Evolutionary conservation across 2,113 vertebrate species (phyloP), one percentile per base, ranked within the genome.

Genomic region (Alces alces): DNA sequence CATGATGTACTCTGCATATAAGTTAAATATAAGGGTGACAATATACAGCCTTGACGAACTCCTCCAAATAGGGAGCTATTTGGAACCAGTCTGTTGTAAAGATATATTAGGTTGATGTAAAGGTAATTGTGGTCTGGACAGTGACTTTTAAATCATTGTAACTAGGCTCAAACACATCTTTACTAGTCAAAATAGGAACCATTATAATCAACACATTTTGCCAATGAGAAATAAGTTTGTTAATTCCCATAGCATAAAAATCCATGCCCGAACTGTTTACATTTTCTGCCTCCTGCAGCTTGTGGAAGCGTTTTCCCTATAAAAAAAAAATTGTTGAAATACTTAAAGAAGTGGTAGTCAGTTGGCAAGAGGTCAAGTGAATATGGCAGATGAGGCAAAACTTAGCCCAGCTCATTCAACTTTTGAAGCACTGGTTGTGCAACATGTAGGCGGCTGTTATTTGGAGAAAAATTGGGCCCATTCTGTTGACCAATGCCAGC

Each of bases 221-320:
- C 66, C n/a, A 23, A 39, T 39, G n/a, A 70, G 66, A 23, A 70
- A 39, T 70, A 23, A 36, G n/a, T 70, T 70, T 70, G 64, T 70
- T 70, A 70, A 70, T 39, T 70, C 66, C 19, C 66, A 39, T 39
- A 23, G 66, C 66, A 70, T 39, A 70, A 70, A 36, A 39, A 70
- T 39, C 66, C n/a, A 39, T 23, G 10, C n/a, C 66, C 0, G 0
- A 36, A 39, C n/a, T 70, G n/a, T 66, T 66, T 39, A 17, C n/a
- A 70, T 70, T 70, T 70, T 70, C 66, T 70, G 66, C 66, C 66
- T 70, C 66, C 66, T 70, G 66, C 66, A 1, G 66, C n/a, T 70
- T 70, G 10, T 70, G 66, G n/a, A 70, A 70, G 19, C 2, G 0
- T 70, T 70, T 70, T 70, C 64, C 9, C 64, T 70, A 21, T 66